Percentiles rank a stretch among this genome's conserved stretches.
phyloP scores from a whole-genome alignment of 2,888 invertebrate genomes.

The Parapristionchus giblindavisi region DNA sequence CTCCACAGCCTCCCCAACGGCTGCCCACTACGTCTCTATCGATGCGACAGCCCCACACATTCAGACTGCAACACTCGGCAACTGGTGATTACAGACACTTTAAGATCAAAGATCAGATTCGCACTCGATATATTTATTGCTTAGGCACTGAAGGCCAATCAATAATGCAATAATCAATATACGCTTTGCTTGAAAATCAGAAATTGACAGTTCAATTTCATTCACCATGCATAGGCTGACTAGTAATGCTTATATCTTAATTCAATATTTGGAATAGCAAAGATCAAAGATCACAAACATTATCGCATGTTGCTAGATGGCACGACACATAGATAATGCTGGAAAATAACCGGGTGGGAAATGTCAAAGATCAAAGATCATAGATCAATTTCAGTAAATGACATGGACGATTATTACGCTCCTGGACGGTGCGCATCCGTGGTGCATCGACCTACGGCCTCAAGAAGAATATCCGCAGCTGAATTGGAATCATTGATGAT shows the following conservation, averaged over 20 bases:
- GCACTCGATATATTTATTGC: too few species aligned
- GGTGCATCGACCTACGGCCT: conserved; percentile 49
- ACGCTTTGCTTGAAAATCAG: background rate
- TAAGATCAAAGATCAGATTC: too few species aligned
- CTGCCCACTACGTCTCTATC: conserved; percentile 93
- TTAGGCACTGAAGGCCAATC: too few species aligned
- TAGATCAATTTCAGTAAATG: conserved; percentile 31
- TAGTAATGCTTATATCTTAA: too few species aligned
- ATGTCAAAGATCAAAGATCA: background rate
- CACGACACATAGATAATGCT: too few species aligned
- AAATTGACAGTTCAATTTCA: background rate
- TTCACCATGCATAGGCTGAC: background rate
- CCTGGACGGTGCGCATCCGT: conserved; percentile 54
- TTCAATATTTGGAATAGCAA: too few species aligned
- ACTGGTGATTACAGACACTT: conserved; percentile 9
- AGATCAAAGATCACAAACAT: background rate
- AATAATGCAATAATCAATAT: background rate
- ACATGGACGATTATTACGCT: conserved; percentile 51
- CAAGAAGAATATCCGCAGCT: conserved; percentile 83
- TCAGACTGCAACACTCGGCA: conserved; percentile 25
- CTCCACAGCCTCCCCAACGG: conserved; percentile 88
- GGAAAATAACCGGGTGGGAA: too few species aligned
- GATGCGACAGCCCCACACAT: conserved; percentile 35
- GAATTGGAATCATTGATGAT: conserved; percentile 92
- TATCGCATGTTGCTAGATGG: background rate